Percentiles rank a stretch among this genome's conserved stretches.
Evolutionary conservation across 2,113 vertebrate genomes (phyloP).

Genomic region (Aptenodytes forsteri): DNA sequence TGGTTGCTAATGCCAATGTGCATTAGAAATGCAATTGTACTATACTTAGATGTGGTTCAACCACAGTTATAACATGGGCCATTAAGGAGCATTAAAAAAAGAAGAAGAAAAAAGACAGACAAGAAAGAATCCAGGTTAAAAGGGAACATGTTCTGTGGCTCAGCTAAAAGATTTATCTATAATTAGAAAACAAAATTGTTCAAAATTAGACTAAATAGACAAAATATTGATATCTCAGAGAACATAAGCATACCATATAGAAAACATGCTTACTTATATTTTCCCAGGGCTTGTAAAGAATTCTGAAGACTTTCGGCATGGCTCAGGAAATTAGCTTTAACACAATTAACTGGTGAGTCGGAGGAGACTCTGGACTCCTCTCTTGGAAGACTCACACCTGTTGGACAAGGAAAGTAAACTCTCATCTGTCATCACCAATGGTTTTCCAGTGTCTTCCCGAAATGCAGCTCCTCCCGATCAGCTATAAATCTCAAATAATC

Average conservation of each 20-base stretch:
- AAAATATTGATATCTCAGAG: conserved; percentile 43
- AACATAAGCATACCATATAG: background rate
- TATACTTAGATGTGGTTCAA: conserved; percentile 59
- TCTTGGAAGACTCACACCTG: background rate
- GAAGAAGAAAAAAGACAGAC: background rate
- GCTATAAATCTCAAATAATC: background rate
- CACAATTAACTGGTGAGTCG: background rate
- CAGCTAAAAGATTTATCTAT: conserved; percentile 40
- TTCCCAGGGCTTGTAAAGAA: background rate
- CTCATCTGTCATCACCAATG: background rate
- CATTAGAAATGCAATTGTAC: conserved; percentile 24
- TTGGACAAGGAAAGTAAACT: background rate
- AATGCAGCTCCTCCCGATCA: background rate
- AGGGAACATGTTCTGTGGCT: conserved; percentile 31
- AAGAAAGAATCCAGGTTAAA: conserved; percentile 57
- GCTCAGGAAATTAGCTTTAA: background rate
- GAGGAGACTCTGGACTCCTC: background rate
- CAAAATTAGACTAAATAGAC: conserved; percentile 14
- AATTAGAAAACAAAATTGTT: conserved; percentile 41
- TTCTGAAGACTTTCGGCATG: background rate
- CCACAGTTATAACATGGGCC: conserved; percentile 26
- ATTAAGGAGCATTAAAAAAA: conserved; percentile 53
- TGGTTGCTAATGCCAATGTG: background rate
- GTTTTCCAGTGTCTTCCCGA: background rate
- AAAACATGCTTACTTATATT: background rate